Percentiles rank a stretch among this genome's conserved stretches.
Evolutionary conservation across 1,140 invertebrate genomes (phyloP).

Genomic region (Trichonephila clavata): DNA sequence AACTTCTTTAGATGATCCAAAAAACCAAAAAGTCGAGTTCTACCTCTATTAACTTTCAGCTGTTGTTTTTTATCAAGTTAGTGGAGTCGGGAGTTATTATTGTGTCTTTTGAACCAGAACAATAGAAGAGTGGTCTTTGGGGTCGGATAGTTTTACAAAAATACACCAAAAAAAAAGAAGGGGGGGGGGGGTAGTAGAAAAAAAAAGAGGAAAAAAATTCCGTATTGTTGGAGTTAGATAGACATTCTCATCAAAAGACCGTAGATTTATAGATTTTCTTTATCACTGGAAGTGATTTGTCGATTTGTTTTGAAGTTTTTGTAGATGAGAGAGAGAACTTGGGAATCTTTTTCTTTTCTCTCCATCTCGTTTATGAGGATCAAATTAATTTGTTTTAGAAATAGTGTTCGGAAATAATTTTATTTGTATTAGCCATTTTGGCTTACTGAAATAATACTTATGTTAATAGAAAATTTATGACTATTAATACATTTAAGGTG

Average conservation of each 20-base stretch:
- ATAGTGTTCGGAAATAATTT: too few species aligned
- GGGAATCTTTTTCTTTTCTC: too few species aligned
- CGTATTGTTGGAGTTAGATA: constrained; percentile 46
- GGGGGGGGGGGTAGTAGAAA: constrained; percentile 3
- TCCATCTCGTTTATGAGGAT: too few species aligned
- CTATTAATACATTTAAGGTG: too few species aligned
- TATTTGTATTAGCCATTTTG: too few species aligned
- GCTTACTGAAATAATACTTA: too few species aligned
- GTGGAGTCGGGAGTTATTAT: constrained; percentile 63
- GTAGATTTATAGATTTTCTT: constrained; percentile 67
- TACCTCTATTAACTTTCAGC: constrained; percentile 56
- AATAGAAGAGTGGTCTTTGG: constrained; percentile 61
- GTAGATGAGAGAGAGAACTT: not conserved
- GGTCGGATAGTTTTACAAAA: constrained; percentile 70
- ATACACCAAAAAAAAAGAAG: not conserved
- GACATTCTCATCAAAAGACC: constrained; percentile 4
- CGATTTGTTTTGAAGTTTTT: constrained; percentile 5
- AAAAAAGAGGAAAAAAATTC: not conserved
- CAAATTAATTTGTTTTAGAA: too few species aligned
- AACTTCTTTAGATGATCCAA: constrained; percentile 42
- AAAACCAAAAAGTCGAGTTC: constrained; percentile 31
- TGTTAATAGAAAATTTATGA: too few species aligned
- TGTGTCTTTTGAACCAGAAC: constrained; percentile 74
- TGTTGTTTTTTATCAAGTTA: constrained; percentile 73
- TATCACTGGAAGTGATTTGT: not conserved